Conservation (phyloP, 2,113 vertebrate genomes). For the Columba janthina region DNA sequence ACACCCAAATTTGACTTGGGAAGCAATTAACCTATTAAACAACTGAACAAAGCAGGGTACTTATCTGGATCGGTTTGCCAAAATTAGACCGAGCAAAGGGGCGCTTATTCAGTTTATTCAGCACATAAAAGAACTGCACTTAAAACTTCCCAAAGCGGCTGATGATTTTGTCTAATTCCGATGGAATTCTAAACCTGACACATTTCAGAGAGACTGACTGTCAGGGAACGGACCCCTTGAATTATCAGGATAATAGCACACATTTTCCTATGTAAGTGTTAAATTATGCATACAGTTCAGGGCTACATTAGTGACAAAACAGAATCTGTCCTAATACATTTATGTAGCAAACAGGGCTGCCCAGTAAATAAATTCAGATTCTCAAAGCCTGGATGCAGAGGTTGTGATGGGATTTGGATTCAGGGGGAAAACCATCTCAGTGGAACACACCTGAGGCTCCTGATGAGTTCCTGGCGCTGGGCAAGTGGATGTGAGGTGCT, state of each 20-base stretch:
- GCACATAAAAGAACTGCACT: neutral
- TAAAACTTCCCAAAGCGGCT: neutral
- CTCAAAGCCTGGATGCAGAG: neutral
- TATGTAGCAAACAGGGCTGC: neutral
- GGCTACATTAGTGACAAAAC: neutral
- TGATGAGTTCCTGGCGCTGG: neutral
- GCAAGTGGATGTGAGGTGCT: neutral
- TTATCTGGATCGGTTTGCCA: neutral
- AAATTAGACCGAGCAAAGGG: neutral
- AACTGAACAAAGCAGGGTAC: neutral
- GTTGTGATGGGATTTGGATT: neutral
- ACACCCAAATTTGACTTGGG: neutral
- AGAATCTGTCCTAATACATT: neutral
- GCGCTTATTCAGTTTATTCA: neutral
- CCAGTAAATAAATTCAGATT: neutral
- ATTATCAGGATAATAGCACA: neutral
- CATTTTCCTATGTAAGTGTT: neutral
- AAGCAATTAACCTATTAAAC: neutral
- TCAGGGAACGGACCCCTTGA: neutral
- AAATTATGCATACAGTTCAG: neutral
- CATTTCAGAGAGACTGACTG: neutral
- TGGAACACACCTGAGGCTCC: neutral
- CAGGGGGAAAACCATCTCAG: neutral
- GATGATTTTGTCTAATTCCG: neutral
- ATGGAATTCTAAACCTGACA: neutral